Base-by-base conservation (phyloP, 1,140 invertebrate genomes). In the Ceratina japonica region DNA sequence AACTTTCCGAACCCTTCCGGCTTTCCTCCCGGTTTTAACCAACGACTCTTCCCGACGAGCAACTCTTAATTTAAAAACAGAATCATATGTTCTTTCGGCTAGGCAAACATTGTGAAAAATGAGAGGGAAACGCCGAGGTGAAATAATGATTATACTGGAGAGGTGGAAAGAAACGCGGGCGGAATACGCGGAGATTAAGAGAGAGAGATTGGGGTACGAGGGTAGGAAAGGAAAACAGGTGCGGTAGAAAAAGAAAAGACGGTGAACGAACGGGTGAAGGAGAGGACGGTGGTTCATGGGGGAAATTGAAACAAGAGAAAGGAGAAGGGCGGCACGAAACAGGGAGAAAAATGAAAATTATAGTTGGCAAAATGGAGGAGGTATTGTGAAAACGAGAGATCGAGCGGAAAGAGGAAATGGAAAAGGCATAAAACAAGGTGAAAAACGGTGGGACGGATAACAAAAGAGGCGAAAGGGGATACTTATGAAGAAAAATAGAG, bases 1-100 rank as follows among this genome's bases (percentile, higher is more conserved):
- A 83, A 83, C 81, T 81, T 82, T 31, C 4, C 27, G 4, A 31
- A 31, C 51, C 10, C 49, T 20, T 22, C 66, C 52, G 52, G 1
- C 22, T 56, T 52, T 58, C 20, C 61, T 44, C 13, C 58, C 16
- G 18, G 31, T 13, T 66, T 66, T 18, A 27, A 27, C 27, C 22
- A 5, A 4, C 59, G 13, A 10, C 37, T 44, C 37, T 7, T 44
- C 37, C 37, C 37, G 37, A 7, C 10, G 37, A 8, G 37, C 10
- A 44, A 44, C 37, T 44, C 37, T 44, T 44, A 44, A 44, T 44
- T 44, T 44, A 44, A 44, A 44, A 44, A 44, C 37, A 44, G 37
- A 44, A 44, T 44, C 4, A 4, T 27, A 10, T 27, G 22, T 61
- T 27, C 5, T 44, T 44, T 44, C 10, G 37, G 10, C 3, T 8